Evolutionary conservation across 2,888 invertebrate species (phyloP), one percentile per base, ranked within the genome.

Genomic region (Adelognathus sp.): DNA sequence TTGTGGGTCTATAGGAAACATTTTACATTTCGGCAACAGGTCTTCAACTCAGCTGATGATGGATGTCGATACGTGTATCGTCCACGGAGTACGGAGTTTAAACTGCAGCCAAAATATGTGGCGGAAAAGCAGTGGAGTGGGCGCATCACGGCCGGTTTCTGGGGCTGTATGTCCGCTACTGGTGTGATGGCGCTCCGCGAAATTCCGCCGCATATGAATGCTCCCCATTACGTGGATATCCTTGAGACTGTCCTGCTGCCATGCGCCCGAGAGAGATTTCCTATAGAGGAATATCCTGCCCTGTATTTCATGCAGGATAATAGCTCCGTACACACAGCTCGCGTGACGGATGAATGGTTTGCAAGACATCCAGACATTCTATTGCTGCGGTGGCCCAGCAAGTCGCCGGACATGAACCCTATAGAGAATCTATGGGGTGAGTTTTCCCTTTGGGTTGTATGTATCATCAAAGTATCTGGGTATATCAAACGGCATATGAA

Each of bases 101-200:
- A 6, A 18, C 6, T 67, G 27, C 39, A 72, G n/a, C 52, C 18
- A 21, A 14, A 39, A 14, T 63, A 72, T 41, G 58, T 76, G 7
- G 6, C 72, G 3, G n/a, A 63, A 1, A 21, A 54, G 5, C 16
- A 46, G 9, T 56, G 54, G 6, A 81, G 80, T 36, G 80, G 79
- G 6, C 67, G 77, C 3, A 56, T 73, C 6, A 75, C 78, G 1
- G 56, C 29, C 18, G 70, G 64, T 2, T 77, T 73, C 66, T 77
- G 77, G 77, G 82, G 70, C 0, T 75, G 81, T 56, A 76, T 79
- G 29, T 39, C 77, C 1, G 29, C 44, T 0, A 64, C 36, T 18
- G 79, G 82, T 9, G 61, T 56, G 0, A 76, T 61, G 41, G 46
- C 46, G 3, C 14, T 61, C 0, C 4, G 2, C 16, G 60, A 60